Evolutionary conservation across 2,888 invertebrate species (phyloP), one percentile per base, ranked within the genome.

Genomic region (Nemapogon koenigi): DNA sequence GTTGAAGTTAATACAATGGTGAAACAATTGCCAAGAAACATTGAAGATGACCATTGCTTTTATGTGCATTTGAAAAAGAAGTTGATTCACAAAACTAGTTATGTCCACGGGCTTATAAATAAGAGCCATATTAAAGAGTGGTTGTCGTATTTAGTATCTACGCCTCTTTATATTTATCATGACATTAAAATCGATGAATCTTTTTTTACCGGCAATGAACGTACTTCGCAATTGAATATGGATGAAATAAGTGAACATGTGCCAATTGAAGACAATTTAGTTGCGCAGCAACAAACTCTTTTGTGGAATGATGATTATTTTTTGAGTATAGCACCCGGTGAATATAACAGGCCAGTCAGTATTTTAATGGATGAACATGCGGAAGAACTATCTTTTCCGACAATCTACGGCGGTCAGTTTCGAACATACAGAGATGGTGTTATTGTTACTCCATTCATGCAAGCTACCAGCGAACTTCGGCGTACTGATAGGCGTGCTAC

Each of bases 361-460:
- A 27, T 59, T 15, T 39, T 59, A 33, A 46, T 55, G 13, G 56
- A 61, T 45, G 49, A 50, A 40, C 50, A 59, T 48, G 59, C 54
- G 7, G 61, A 62, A 53, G 59, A 62, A 49, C 42, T 62, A 22
- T 59, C 58, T 25, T 62, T 65, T 48, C 61, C 62, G 18, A 15
- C 41, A 14, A 60, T 64, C 4, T 50, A 53, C 39, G 35, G 43
- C 3, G 59, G 61, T 18, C 45, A 60, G 4, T 50, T 50, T 41
- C 41, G 59, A 45, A 39, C 10, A 43, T 59, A 48, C 40, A 47
- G 38, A 35, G 49, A 52, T 39, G 50, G 44, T 16, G 39, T 46
- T 44, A 46, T 3, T 35, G 48, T 46, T 42, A 51, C 49, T 33
- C 45, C 49, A 43, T 51, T 47, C 25, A 47, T 49, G 49, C 30